Evolutionary conservation across 2,888 invertebrate species (phyloP).

Genomic region (Troilus luridus): DNA sequence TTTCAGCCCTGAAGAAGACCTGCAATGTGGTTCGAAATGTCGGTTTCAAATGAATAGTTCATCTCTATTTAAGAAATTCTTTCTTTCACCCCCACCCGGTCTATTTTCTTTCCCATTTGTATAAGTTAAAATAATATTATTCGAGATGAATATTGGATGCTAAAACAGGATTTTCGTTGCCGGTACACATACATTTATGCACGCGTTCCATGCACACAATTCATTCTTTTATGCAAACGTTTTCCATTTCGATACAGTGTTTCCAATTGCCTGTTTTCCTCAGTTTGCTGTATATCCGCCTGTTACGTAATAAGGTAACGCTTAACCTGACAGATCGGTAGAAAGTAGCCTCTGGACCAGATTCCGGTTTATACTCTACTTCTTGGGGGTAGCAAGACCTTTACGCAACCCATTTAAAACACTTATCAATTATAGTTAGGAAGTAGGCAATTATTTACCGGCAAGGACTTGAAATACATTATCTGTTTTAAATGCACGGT

Average conservation of each 20-base stretch:
- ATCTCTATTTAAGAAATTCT: no score
- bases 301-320: not conserved
- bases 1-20: no score
- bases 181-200: not conserved
- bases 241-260: not conserved
- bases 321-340: not conserved
- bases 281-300: not conserved
- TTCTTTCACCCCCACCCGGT: no score
- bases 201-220: no score
- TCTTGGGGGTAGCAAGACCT: not conserved
- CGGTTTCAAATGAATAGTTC: no score
- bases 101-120: no score
- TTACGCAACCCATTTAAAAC: not conserved
- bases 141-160: no score
- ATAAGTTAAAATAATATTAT: no score
- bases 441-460: not conserved
- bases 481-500: not conserved
- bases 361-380: not conserved
- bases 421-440: not conserved
- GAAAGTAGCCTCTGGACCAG: not conserved
- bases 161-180: no score
- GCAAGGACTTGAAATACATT: not conserved
- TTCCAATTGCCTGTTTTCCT: not conserved
- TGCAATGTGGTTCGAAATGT: no score
- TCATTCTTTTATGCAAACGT: not conserved